Evolutionary conservation across 2,797 vertebrate genomes (phyloP), one percentile per base, ranked within the genome.

Genomic region (Sebastes dallii): DNA sequence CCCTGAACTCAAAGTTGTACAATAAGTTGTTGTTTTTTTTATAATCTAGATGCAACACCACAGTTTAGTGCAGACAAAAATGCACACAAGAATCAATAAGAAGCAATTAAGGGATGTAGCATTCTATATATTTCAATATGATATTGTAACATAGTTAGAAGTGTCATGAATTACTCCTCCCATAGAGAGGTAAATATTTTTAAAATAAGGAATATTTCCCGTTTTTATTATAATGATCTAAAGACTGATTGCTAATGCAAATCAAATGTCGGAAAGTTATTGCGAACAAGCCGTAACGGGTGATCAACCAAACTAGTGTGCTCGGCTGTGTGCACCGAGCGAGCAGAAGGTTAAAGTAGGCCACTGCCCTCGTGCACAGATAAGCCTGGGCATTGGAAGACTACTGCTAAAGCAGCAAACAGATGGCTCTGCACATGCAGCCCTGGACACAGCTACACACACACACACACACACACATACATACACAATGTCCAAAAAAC

Each of bases 281-380:
- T 50, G n/a, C 14, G n/a, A 65, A 80, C 70, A 54, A 77, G 77
- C 60, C 3, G 16, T 54, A 34, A 74, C 25, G 79, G 77, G 34
- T 80, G 80, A 78, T 83, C 65, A 81, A 24, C 81, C 60, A 75
- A 83, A 80, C 69, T 59, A 82, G 68, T 73, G 78, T 59, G 83
- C 72, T 75, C 1, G 70, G 70, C 72, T 78, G 78, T 72, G 75
- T 62, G 68, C 83, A 77, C 65, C 22, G 84, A 90, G 85, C 62
- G 58, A 93, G 92, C 91, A 92, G 91, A 91, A 94, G 92, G 92
- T 93, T 94, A 91, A 95, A 95, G 92, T 95, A 95, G 95, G 94
- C 91, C 94, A 93, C 84, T 86, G 91, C 90, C 91, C 89, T 88
- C 78, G 62, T 91, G 90, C 91, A 86, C 85, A 90, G 92, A 94